Conservation (phyloP, 2,113 vertebrate genomes). For the Toxostoma redivivum region DNA sequence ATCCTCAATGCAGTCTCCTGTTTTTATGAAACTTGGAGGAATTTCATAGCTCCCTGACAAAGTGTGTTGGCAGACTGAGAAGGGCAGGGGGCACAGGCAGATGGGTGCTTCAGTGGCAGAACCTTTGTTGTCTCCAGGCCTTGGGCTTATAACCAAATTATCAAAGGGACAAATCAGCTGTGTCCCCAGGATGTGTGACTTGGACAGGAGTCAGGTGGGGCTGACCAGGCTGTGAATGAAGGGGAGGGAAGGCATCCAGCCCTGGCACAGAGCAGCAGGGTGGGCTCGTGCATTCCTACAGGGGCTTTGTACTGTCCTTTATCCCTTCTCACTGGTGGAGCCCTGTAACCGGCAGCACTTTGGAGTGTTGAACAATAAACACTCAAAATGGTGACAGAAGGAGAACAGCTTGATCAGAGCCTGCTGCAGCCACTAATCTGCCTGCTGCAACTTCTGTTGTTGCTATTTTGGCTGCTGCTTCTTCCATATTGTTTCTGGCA, state of each 20-base stretch:
- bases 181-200: slow-evolving; percentile 12
- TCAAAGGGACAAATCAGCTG: background rate
- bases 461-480: slow-evolving; percentile 61
- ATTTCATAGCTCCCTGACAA: background rate
- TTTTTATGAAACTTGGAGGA: background rate
- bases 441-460: slow-evolving; percentile 51
- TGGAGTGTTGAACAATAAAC: slow-evolving; percentile 15
- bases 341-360: background rate
- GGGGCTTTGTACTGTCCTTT: slow-evolving; percentile 23
- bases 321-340: background rate
- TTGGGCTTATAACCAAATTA: background rate
- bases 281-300: background rate
- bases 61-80: background rate
- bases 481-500: slow-evolving; percentile 29
- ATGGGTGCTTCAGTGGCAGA: background rate
- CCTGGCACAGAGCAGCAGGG: accelerated
- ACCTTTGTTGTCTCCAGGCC: background rate
- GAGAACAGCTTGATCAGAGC: slow-evolving; percentile 66
- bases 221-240: background rate
- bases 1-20: background rate
- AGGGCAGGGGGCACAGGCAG: background rate
- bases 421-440: slow-evolving; percentile 59
- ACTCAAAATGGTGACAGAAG: slow-evolving; percentile 65
- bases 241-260: slow-evolving; percentile 11
- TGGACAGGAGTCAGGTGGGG: background rate